Evolutionary conservation across 2,888 invertebrate genomes (phyloP).

Genomic region (Eristalis pertinax): DNA sequence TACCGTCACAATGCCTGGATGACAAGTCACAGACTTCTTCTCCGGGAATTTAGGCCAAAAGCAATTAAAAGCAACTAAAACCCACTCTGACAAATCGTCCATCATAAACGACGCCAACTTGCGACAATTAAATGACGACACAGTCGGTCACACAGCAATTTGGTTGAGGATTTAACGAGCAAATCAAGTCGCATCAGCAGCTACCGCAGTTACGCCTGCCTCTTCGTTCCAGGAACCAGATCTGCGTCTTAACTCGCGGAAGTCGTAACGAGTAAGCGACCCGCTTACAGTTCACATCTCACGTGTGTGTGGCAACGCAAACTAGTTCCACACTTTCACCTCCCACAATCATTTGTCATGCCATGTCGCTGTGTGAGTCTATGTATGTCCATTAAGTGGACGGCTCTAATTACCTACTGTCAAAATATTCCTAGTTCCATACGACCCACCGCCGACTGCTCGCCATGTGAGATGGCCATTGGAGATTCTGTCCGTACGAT

Average conservation of each 20-base stretch:
- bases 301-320: not conserved
- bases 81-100: not conserved
- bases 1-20: not conserved
- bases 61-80: not conserved
- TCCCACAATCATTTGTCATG: slow-evolving; percentile 39
- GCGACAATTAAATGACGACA: not conserved
- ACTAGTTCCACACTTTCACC: slow-evolving; percentile 46
- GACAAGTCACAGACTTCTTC: not conserved
- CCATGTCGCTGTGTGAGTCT: not conserved
- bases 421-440: not conserved
- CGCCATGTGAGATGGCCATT: not conserved
- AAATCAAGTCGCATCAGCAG: not conserved
- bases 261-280: slow-evolving; percentile 4
- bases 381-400: slow-evolving; percentile 13
- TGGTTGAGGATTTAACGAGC: not conserved
- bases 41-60: not conserved
- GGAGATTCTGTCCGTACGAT: not conserved
- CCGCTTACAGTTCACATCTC: not conserved
- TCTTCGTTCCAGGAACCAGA: slow-evolving; percentile 1
- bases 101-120: not conserved
- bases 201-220: not conserved
- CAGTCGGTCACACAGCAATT: not conserved
- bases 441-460: not conserved
- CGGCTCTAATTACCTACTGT: slow-evolving; percentile 25
- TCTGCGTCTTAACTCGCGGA: slow-evolving; percentile 11